Percentiles rank a stretch among this genome's conserved stretches.
Evolutionary conservation across 2,797 vertebrate genomes (phyloP).

Genomic region (Sebastes kiyomatsui): DNA sequence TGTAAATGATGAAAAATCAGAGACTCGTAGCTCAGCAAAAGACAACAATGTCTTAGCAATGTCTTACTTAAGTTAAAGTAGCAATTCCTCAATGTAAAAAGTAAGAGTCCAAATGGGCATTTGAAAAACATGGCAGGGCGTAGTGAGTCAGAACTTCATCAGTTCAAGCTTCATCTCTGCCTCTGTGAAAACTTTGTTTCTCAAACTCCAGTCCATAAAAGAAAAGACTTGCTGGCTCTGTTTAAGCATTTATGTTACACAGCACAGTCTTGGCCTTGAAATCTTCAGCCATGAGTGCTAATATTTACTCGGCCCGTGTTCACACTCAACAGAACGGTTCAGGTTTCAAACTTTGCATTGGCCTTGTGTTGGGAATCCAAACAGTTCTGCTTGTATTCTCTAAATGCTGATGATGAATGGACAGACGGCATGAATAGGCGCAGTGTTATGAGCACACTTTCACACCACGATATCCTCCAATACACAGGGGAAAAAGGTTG

Average conservation of each 20-base stretch:
- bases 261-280: slow-evolving; percentile 26
- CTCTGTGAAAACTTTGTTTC: neutral
- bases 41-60: neutral
- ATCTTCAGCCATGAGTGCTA: slow-evolving; percentile 11
- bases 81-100: neutral
- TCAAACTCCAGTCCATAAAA: neutral
- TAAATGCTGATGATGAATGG: slow-evolving; percentile 73
- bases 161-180: neutral
- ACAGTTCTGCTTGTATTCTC: slow-evolving; percentile 58
- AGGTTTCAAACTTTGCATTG: slow-evolving; percentile 60
- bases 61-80: neutral
- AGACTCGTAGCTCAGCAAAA: neutral
- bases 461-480: slow-evolving; percentile 34
- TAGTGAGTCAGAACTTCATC: neutral
- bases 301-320: slow-evolving; percentile 32
- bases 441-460: slow-evolving; percentile 58
- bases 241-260: slow-evolving; percentile 3
- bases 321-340: slow-evolving; percentile 40
- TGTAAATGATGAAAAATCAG: accelerated
- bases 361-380: slow-evolving; percentile 62
- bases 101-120: neutral
- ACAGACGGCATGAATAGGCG: slow-evolving; percentile 55
- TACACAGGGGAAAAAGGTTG: neutral
- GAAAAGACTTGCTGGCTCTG: neutral
- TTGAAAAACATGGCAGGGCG: neutral